Evolutionary conservation across 2,888 invertebrate species (phyloP).

Genomic region (Drosophila helvetica): DNA sequence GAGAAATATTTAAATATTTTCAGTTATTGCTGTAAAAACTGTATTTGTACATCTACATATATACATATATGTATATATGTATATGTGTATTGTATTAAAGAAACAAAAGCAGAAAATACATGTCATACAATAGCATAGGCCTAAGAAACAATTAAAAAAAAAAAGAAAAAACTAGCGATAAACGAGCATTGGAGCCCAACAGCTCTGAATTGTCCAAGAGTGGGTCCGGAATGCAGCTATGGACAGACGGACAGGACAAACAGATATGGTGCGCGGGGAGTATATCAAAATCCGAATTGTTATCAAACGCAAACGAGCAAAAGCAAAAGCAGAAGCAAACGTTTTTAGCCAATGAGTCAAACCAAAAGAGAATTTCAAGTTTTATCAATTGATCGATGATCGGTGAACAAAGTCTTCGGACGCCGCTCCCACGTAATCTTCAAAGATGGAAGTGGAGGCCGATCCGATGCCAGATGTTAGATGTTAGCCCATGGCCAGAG

Average conservation of each 20-base stretch:
- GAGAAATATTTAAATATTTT: conserved; percentile 53
- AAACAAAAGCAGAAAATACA: conserved; percentile 56
- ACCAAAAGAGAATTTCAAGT: conserved; percentile 39
- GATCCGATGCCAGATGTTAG: not conserved
- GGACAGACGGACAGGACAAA: no score
- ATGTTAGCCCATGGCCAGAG: no score
- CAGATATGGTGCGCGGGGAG: not conserved
- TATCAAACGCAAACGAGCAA: conserved; percentile 25
- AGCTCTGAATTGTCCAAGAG: not conserved
- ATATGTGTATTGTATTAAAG: not conserved
- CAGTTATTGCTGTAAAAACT: conserved; percentile 23
- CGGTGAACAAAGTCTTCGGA: conserved; percentile 32
- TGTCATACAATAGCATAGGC: conserved; percentile 63
- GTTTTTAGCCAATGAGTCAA: conserved; percentile 10
- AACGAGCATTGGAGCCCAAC: not conserved
- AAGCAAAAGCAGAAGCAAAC: not conserved
- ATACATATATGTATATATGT: conserved; percentile 2
- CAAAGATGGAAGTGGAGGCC: not conserved
- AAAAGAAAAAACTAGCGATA: not conserved
- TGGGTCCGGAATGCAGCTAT: not conserved
- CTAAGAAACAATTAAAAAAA: conserved; percentile 11
- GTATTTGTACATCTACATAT: conserved; percentile 19
- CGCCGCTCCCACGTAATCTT: conserved; percentile 1
- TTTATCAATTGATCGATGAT: conserved; percentile 42
- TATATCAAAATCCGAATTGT: conserved; percentile 42